Evolutionary conservation across 2,888 invertebrate species (phyloP), one percentile per base, ranked within the genome.

Genomic region (Anagyrus pseudococci): DNA sequence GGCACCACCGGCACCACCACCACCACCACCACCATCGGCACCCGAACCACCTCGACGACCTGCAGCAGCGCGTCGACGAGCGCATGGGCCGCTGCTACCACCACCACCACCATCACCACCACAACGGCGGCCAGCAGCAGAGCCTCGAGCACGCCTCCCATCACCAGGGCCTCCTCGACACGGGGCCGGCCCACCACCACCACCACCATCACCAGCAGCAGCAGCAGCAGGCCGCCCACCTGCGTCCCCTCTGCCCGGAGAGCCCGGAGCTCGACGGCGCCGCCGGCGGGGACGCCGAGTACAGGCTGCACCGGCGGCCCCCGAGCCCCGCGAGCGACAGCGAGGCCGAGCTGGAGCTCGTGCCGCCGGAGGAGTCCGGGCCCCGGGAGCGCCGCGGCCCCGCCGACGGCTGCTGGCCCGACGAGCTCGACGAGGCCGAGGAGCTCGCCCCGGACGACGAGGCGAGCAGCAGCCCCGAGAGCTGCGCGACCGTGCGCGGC

Each of bases 41-140:
- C n/a, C 57, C 8, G 23, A 25, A 37, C 0, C 74, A 73, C 59
- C 73, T 75, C 48, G 72, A 77, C 66, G 75, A 74, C n/a, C 61
- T 77, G 48, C 73, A 72, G 59, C 74, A 75, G 58, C 75, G 72
- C 19, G 71, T 77, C 22, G 77, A 78, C 58, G 77, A 78, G 56
- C 72, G 73, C 10, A 64, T 60, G 33, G 75, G 72, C 55, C 73
- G 72, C 53, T 74, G 75, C 53, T 73, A 75, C 55, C 76, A 76
- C 61, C 76, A 75, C 37, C 71, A 74, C 48, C 73, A 72, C 57
- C 69, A 75, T 8, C 62, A 73, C 44, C 72, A 72, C 52, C 72
- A 49, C 29, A 68, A 20, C 44, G 22, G 20, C n/a, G 17, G 44
- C 58, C 22, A 56, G 50, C 52, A 64, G 13, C 67, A 63, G 61